Percentiles rank a stretch among this genome's conserved stretches.
Conservation (phyloP, 2,888 invertebrate genomes). For the Troides aeacus region DNA sequence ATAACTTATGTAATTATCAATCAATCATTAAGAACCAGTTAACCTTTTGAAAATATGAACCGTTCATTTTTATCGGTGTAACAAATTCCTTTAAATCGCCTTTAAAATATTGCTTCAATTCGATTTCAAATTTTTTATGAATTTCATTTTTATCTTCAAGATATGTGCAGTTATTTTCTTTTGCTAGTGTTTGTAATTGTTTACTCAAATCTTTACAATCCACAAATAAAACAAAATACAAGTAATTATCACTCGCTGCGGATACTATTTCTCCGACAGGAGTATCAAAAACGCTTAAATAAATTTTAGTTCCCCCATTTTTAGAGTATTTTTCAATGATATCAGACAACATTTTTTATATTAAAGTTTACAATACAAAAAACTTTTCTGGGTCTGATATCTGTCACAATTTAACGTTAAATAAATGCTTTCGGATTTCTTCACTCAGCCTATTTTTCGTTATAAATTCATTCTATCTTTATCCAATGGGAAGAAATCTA, state of each 20-base stretch:
- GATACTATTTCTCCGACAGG: slow-evolving; percentile 56
- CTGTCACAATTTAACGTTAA: too few relatives aligned
- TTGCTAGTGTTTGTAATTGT: slow-evolving; percentile 45
- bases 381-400: neutral
- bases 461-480: too few relatives aligned
- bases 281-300: slow-evolving; percentile 45
- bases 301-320: slow-evolving; percentile 37
- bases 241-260: slow-evolving; percentile 56
- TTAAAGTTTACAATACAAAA: neutral
- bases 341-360: slow-evolving; percentile 36
- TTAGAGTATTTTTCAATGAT: slow-evolving; percentile 40
- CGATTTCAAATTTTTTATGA: slow-evolving; percentile 46
- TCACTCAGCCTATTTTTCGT: too few relatives aligned
- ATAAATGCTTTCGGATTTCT: too few relatives aligned
- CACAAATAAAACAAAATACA: slow-evolving; percentile 58
- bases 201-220: slow-evolving; percentile 60
- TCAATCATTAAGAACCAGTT: neutral
- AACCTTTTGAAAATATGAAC: slow-evolving; percentile 71
- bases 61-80: slow-evolving; percentile 58
- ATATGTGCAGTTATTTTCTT: slow-evolving; percentile 48
- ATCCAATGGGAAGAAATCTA: too few relatives aligned
- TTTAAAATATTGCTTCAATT: slow-evolving; percentile 54
- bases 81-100: slow-evolving; percentile 60
- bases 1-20: neutral
- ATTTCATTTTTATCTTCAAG: slow-evolving; percentile 49